Base-by-base conservation (phyloP, 92 coral and sea anemone species). In the Palythoa heliodiscus region DNA sequence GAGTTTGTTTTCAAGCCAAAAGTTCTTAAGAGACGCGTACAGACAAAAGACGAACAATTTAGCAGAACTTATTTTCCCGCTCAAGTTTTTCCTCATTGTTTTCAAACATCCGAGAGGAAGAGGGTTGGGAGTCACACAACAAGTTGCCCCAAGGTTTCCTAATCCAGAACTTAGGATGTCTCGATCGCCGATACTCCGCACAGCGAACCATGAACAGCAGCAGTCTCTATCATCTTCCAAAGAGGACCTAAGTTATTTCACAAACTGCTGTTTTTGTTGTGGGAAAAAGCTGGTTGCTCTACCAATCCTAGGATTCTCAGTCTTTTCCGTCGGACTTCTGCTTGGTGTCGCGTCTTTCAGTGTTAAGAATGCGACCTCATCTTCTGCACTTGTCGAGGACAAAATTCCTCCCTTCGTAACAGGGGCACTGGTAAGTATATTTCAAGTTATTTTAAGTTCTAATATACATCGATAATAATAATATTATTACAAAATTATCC, bases 321-420 rank as follows among this genome's bases (percentile, higher is more conserved):
- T 94, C 15, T 67, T 94, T 64, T 91, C 98, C 29, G 93, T 94
- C 53, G 98, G 95, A 0, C 75, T 90, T 23, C 86, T 94, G 17
- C 93, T 94, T 43, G 92, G 93, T 2, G 84, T 94, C 82, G 98
- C 92, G 3, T 88, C 86, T 54, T 94, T 88, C 78, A 94, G 98
- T 86, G 74, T 94, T 52, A 84, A 50, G 29, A 63, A 83, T 16
- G 91, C 92, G 1, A 93, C 98, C 4, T 71, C 95, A 10, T 92
- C 98, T 8, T 79, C 85, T 1, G 76, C 87, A 22, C 93, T 90
- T 20, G 89, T 68, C 37, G 37, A 20, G 12, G 73, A 40, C 29
- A 68, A 16, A 23, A n/a, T 68, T 24, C 37, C 37, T 25, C 40
- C 37, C 50, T 43, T 43, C 4, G 9, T 43, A 6, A 43, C 50